A percentile compares a stretch with the other conserved stretches of the same genome.
These are phyloP conservation scores for Nyctalus aviator DNA, from an alignment of 2,797 vertebrate species.

Conservation along the genomic window DNA sequence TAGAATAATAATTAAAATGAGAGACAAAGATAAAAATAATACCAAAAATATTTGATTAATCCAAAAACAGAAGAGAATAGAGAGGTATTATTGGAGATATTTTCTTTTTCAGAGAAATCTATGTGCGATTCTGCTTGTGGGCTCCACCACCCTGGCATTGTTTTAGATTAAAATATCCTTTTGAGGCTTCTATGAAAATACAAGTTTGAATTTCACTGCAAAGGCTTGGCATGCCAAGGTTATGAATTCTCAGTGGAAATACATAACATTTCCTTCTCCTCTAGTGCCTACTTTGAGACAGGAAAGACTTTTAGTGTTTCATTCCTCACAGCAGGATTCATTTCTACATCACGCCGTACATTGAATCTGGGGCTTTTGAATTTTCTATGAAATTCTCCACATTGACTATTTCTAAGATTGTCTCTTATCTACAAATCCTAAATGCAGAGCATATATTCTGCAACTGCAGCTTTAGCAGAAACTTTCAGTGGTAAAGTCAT, in stretches of 20 bases:
- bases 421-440: conserved; percentile 2
- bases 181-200: conserved; percentile 27
- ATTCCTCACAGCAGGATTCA: conserved; percentile 1
- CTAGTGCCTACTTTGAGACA: not conserved
- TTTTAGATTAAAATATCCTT: conserved; percentile 66
- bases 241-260: conserved; percentile 51
- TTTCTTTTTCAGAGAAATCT: not conserved
- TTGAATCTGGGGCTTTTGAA: not conserved
- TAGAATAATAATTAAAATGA: not conserved
- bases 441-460: not conserved
- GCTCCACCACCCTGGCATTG: not conserved
- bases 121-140: not conserved
- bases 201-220: conserved; percentile 60
- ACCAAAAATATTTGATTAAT: not conserved
- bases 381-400: conserved; percentile 37
- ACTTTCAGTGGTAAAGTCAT: not conserved
- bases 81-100: not conserved
- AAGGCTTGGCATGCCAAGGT: not conserved
- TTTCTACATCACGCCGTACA: not conserved
- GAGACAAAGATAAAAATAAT: not conserved
- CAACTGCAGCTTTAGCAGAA: not conserved
- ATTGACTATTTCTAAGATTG: not conserved
- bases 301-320: not conserved
- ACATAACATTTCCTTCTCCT: not conserved
- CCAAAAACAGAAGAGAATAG: not conserved